Conservation (phyloP, 2,797 vertebrate species). For the Chelon auratus region DNA sequence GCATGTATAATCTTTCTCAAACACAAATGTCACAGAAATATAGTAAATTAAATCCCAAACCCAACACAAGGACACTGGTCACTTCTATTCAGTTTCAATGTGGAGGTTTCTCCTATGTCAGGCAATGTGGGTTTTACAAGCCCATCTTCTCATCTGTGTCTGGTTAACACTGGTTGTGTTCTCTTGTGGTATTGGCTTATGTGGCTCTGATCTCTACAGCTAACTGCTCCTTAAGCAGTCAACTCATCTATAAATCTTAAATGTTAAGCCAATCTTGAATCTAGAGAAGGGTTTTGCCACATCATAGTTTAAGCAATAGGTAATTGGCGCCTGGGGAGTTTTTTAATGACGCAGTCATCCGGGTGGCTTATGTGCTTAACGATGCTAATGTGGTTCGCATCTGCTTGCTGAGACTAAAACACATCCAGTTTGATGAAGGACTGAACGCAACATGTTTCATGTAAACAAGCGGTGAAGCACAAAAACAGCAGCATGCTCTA, state of each 20-base stretch:
- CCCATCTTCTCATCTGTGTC: conserved; percentile 68
- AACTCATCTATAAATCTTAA: conserved; percentile 52
- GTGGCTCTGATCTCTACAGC: conserved; percentile 65
- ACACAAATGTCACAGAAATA: background rate
- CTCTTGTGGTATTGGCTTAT: conserved; percentile 69
- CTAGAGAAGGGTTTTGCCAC: conserved; percentile 55
- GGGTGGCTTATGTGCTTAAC: conserved; percentile 52
- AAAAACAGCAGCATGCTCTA: background rate
- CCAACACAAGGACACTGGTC: background rate
- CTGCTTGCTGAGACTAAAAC: conserved; percentile 40
- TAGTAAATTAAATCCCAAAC: background rate
- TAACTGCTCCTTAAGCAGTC: conserved; percentile 68
- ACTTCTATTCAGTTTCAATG: background rate
- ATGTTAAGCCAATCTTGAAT: conserved; percentile 55
- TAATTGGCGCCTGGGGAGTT: conserved; percentile 64
- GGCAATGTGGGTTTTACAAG: conserved; percentile 55
- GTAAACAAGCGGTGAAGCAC: conserved; percentile 22
- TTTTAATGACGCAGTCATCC: conserved; percentile 66
- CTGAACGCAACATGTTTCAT: conserved; percentile 6
- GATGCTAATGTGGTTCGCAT: conserved; percentile 63
- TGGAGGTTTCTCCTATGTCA: conserved; percentile 46
- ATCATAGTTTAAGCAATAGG: conserved; percentile 60
- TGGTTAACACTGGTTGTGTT: conserved; percentile 67
- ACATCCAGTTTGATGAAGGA: conserved; percentile 24
- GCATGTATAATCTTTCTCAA: background rate